A percentile compares a stretch with the other conserved stretches of the same genome.
These are phyloP conservation scores for Aplodontia rufa DNA, from an alignment of 2,113 vertebrate genomes.

Conservation along the genomic window DNA sequence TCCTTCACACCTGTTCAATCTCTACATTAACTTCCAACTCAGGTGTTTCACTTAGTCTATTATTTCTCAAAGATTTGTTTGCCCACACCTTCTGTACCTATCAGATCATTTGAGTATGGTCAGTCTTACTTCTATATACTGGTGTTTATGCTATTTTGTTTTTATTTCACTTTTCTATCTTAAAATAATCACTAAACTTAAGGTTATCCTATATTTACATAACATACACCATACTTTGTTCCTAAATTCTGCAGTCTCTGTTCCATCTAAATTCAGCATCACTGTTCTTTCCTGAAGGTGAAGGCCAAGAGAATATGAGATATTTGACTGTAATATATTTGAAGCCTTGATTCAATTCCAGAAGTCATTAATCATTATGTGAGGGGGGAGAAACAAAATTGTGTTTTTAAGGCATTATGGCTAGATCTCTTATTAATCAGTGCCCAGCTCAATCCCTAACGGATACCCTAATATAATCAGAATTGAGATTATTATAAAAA, in stretches of 20 bases:
- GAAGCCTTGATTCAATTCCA: slow-evolving; percentile 12
- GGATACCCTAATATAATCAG: not conserved
- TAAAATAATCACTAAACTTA: slow-evolving; percentile 22
- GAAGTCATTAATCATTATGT: not conserved
- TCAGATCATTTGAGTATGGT: not conserved
- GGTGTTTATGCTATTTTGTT: not conserved
- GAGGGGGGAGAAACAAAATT: not conserved
- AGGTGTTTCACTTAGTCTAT: not conserved
- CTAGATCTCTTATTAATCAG: not conserved
- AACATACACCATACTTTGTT: not conserved
- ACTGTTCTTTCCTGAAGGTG: not conserved
- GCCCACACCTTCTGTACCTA: not conserved
- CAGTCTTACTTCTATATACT: not conserved
- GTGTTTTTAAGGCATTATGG: not conserved
- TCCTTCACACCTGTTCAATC: not conserved
- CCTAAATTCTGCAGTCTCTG: not conserved
- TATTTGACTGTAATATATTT: not conserved
- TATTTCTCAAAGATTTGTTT: not conserved
- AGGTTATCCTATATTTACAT: not conserved
- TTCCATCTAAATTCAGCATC: not conserved
- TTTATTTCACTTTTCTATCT: not conserved
- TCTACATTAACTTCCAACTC: not conserved
- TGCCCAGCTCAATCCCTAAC: not conserved
- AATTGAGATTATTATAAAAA: not conserved
- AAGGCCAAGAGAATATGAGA: not conserved